A percentile compares a stretch with the other conserved stretches of the same genome.
Evolutionary conservation across 2,888 invertebrate genomes (phyloP).

Genomic region (Crepidodera aurea): DNA sequence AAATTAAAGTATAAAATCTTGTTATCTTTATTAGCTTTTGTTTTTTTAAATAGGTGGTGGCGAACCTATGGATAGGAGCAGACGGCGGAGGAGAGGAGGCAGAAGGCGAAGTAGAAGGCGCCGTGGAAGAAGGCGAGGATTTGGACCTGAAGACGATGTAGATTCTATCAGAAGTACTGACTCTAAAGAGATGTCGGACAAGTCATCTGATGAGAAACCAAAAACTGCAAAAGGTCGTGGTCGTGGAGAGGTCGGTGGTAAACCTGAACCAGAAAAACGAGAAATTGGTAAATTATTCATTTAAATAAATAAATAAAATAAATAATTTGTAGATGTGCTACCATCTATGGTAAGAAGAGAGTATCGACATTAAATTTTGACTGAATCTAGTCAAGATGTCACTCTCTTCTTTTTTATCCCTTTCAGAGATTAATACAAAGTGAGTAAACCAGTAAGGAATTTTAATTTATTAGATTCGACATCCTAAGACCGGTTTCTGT

Average conservation of each 20-base stretch:
- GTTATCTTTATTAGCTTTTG: too few species aligned
- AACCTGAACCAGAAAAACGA: neutral
- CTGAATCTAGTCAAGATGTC: too few species aligned
- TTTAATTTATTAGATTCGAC: too few species aligned
- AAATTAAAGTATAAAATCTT: too few species aligned
- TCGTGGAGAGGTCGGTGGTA: neutral
- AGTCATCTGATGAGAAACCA: conserved; percentile 19
- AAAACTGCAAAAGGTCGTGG: conserved; percentile 10
- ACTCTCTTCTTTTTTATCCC: too few species aligned
- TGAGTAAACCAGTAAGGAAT: too few species aligned
- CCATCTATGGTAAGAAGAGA: too few species aligned
- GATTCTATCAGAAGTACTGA: neutral
- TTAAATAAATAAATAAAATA: too few species aligned
- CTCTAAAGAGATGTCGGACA: conserved; percentile 8
- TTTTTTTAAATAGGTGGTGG: conserved; percentile 4
- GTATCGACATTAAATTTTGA: too few species aligned
- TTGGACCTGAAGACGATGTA: conserved; percentile 5
- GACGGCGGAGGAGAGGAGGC: conserved; percentile 2
- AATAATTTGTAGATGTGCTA: too few species aligned
- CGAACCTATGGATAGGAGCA: conserved; percentile 11
- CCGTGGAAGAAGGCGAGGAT: neutral
- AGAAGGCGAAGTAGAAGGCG: neutral
- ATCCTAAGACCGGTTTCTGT: too few species aligned
- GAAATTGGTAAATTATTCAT: neutral
- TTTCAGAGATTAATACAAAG: too few species aligned